phyloP scores from a whole-genome alignment of 2,888 invertebrate species.

The Limulus polyphemus region DNA sequence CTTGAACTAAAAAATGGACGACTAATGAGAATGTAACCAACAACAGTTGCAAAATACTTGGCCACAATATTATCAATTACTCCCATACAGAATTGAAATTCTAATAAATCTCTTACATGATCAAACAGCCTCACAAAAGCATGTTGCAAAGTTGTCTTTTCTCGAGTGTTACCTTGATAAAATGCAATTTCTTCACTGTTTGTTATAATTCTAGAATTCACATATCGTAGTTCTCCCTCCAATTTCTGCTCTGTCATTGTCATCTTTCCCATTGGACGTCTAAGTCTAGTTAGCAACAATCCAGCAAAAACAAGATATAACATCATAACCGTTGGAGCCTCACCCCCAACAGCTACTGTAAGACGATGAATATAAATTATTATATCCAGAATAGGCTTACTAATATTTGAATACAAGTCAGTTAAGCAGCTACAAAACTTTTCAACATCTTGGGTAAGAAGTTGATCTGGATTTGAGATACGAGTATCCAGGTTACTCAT shows the following conservation, averaged over 20 bases:
- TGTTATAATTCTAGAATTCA: slow-evolving; percentile 88
- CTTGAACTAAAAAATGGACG: slow-evolving; percentile 69
- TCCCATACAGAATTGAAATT: slow-evolving; percentile 82
- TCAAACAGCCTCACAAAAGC: slow-evolving; percentile 77
- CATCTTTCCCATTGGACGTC: slow-evolving; percentile 74
- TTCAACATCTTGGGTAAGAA: slow-evolving; percentile 90
- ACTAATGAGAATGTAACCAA: slow-evolving; percentile 90
- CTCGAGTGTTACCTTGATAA: slow-evolving; percentile 53
- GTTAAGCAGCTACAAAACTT: slow-evolving; percentile 92
- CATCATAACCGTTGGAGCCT: slow-evolving; percentile 38
- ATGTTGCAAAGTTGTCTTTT: slow-evolving; percentile 70
- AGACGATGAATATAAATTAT: slow-evolving; percentile 82
- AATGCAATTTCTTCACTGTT: slow-evolving; percentile 86
- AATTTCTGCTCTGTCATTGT: slow-evolving; percentile 89
- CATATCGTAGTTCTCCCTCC: slow-evolving; percentile 97
- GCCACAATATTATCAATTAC: slow-evolving; percentile 91
- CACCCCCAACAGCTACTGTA: slow-evolving; percentile 68
- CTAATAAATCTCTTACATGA: slow-evolving; percentile 72
- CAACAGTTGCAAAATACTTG: slow-evolving; percentile 90
- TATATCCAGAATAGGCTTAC: slow-evolving; percentile 85
- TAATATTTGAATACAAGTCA: slow-evolving; percentile 89
- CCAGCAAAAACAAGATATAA: slow-evolving; percentile 21
- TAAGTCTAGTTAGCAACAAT: slow-evolving; percentile 43
- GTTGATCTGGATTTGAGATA: slow-evolving; percentile 89
- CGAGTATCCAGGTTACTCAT: slow-evolving; percentile 89